Base-by-base conservation (phyloP, 2,888 invertebrate species). In the Carterocephalus palaemon region DNA sequence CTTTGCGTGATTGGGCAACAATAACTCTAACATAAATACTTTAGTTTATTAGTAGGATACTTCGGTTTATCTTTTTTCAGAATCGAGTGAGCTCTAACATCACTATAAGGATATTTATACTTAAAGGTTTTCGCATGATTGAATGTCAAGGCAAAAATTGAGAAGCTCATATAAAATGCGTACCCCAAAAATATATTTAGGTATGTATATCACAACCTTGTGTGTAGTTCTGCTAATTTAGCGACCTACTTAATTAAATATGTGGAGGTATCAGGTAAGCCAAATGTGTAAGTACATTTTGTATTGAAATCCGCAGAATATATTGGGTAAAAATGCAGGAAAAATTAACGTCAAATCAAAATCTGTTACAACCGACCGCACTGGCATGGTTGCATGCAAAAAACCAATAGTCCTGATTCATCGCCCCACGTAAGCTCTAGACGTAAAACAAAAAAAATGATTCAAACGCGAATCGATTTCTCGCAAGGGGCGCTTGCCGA, bases 81-180 rank as follows among this genome's bases (percentile, higher is more conserved):
- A n/a, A n/a, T n/a, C n/a, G n/a, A n/a, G n/a, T n/a, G n/a, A 6
- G 9, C 24, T 4, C 10, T 26, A 10, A 67, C 70, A 69, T 64
- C 71, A 59, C 70, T 73, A 75, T 67, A 66, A 71, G n/a, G n/a
- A n/a, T n/a, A n/a, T n/a, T n/a, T n/a, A 67, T 68, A 75, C 73
- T 76, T 76, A 67, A 73, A 63, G 70, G 67, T 73, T 51, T 58
- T 59, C 53, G 56, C 61, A 57, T 59, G 69, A 74, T 74, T 75
- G 72, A 71, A 69, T 71, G 74, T 66, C 63, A 59, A 61, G 56
- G 60, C 60, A n/a, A n/a, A n/a, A n/a, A n/a, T n/a, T n/a, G 24
- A 10, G 12, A 26, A 26, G 10, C 12, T 26, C 6, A 26, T 12
- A 9, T 12, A 2, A 26, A 26, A 26, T 12, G 24, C 24, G 12